Evolutionary conservation across 92 coral and sea anemone genomes (phyloP).

Genomic region (Zoanthus sansibaricus): DNA sequence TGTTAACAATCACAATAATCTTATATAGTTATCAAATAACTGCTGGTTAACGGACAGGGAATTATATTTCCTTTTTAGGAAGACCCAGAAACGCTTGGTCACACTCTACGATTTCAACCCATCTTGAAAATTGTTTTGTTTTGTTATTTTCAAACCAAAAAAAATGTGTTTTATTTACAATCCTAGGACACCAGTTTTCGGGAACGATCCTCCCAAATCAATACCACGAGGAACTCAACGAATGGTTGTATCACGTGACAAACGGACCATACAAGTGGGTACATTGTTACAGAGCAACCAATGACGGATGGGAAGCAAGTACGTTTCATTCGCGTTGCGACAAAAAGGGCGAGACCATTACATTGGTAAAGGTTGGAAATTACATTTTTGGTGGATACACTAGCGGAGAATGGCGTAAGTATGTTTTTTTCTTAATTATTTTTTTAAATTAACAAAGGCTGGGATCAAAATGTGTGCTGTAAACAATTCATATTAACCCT

Average conservation of each 20-base stretch:
- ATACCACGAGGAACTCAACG: not conserved
- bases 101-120: too few species aligned
- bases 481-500: too few species aligned
- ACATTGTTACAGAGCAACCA: not conserved
- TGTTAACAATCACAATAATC: too few species aligned
- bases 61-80: too few species aligned
- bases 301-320: slow-evolving; percentile 28
- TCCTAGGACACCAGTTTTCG: slow-evolving; percentile 5
- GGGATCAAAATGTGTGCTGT: too few species aligned
- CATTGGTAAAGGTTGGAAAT: slow-evolving; percentile 16
- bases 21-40: too few species aligned
- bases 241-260: slow-evolving; percentile 1
- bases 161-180: not conserved
- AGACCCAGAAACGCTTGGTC: too few species aligned
- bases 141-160: not conserved
- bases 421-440: not conserved
- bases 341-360: slow-evolving; percentile 34
- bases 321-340: slow-evolving; percentile 34
- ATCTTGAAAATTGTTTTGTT: not conserved
- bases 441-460: too few species aligned
- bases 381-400: slow-evolving; percentile 48
- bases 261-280: not conserved
- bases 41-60: too few species aligned
- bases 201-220: not conserved
- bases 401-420: slow-evolving; percentile 31